A percentile compares a stretch with the other conserved stretches of the same genome.
Conservation (phyloP, 1,140 invertebrate genomes). For the Sesamia nonagrioides region DNA sequence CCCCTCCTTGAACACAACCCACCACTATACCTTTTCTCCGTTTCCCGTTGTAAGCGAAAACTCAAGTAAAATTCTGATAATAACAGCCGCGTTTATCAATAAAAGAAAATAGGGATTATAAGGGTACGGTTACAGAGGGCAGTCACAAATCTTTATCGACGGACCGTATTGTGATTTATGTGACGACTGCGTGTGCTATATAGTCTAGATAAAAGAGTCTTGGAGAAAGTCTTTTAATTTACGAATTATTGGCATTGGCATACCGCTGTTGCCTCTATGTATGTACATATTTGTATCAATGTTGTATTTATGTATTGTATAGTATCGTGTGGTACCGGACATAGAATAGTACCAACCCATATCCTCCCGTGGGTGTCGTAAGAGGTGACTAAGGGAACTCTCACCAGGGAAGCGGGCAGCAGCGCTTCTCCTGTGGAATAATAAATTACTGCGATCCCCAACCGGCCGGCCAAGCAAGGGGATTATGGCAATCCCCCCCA, state of each 20-base stretch:
- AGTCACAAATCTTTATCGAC: constrained; percentile 49
- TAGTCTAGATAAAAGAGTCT: constrained; percentile 19
- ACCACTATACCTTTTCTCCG: background rate
- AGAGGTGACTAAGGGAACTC: no score
- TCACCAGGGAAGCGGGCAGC: no score
- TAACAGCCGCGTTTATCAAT: constrained; percentile 48
- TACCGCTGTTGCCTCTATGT: background rate
- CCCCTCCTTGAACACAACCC: background rate
- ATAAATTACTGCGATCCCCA: no score
- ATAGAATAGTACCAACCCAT: no score
- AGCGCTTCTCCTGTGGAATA: no score
- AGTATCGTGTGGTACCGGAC: background rate
- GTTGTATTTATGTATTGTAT: background rate
- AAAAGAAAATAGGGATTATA: constrained; percentile 51
- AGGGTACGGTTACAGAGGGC: constrained; percentile 28
- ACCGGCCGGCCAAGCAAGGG: no score
- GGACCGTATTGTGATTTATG: constrained; percentile 49
- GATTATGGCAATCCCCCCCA: no score
- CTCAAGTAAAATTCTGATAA: constrained; percentile 49
- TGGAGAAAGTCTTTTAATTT: constrained; percentile 38
- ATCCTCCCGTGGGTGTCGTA: no score
- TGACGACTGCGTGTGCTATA: background rate
- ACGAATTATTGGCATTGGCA: background rate
- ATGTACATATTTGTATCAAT: background rate
- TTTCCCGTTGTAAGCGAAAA: constrained; percentile 31